A percentile compares a stretch with the other conserved stretches of the same genome.
Evolutionary conservation across 2,113 vertebrate genomes (phyloP).

Genomic region (Rhinoderma darwinii): DNA sequence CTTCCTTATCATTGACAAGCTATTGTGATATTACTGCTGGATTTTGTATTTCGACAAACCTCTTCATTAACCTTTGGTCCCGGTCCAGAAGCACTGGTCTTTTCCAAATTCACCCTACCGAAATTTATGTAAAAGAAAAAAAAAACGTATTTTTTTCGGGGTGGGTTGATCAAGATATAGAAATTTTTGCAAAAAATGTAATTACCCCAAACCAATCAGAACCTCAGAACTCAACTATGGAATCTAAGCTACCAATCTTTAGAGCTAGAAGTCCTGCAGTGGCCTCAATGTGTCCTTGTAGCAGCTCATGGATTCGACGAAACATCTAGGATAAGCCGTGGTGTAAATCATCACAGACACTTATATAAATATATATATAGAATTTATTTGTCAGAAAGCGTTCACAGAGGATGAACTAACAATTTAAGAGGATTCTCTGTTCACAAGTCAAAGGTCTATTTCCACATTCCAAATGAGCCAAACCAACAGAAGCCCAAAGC

Average conservation of each 20-base stretch:
- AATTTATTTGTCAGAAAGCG: conserved; percentile 49
- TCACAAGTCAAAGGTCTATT: conserved; percentile 24
- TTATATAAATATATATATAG: conserved; percentile 44
- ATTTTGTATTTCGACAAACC: no score
- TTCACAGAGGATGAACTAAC: neutral
- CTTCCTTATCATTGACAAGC: no score
- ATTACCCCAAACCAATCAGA: neutral
- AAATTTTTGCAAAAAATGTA: neutral
- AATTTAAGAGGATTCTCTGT: neutral
- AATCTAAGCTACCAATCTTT: no score
- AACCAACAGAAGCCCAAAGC: neutral
- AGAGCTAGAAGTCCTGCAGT: no score
- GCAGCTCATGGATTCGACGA: no score
- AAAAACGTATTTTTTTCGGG: neutral
- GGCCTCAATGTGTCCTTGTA: no score
- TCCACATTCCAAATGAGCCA: conserved; percentile 29
- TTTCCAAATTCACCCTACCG: neutral
- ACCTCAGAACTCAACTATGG: no score
- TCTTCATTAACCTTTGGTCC: no score
- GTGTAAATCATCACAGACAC: conserved; percentile 17
- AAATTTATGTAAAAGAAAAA: neutral
- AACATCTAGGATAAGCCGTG: neutral
- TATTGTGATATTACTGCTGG: no score
- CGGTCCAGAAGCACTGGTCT: no score
- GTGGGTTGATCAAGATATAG: neutral